A percentile compares a stretch with the other conserved stretches of the same genome.
Conservation (phyloP, 2,888 invertebrate genomes). For the Acleris holmiana region DNA sequence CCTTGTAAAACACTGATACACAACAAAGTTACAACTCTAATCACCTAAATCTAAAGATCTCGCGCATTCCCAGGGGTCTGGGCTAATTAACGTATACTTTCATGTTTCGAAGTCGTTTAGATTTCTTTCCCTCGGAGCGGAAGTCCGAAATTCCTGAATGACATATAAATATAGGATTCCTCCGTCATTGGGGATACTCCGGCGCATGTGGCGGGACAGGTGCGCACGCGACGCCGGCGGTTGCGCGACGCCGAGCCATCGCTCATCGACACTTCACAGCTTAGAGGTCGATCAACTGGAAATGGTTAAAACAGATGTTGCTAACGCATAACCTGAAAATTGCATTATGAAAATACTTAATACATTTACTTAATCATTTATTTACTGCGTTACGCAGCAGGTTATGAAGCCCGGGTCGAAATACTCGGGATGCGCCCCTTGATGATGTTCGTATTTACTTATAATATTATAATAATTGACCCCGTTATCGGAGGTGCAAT, state of each 20-base stretch:
- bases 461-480: too few relatives aligned
- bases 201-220: conserved; percentile 34
- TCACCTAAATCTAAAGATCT: background rate
- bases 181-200: conserved; percentile 9
- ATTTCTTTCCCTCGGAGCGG: conserved; percentile 19
- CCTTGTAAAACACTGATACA: background rate
- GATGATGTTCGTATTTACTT: too few relatives aligned
- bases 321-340: too few relatives aligned
- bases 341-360: too few relatives aligned
- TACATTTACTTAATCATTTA: too few relatives aligned
- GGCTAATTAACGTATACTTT: conserved; percentile 11
- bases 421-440: too few relatives aligned
- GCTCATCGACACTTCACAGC: too few relatives aligned
- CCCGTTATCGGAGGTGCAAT: too few relatives aligned
- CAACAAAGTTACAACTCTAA: background rate
- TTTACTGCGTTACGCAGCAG: too few relatives aligned
- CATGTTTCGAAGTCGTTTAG: conserved; percentile 12
- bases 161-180: conserved; percentile 30
- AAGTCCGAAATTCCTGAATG: conserved; percentile 29
- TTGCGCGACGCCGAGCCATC: conserved; percentile 12
- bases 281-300: too few relatives aligned
- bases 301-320: too few relatives aligned
- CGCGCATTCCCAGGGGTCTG: conserved; percentile 5
- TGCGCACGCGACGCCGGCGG: conserved; percentile 5
- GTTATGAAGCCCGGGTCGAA: too few relatives aligned